Base-by-base conservation (phyloP, 2,888 invertebrate species). In the Agrochola litura region DNA sequence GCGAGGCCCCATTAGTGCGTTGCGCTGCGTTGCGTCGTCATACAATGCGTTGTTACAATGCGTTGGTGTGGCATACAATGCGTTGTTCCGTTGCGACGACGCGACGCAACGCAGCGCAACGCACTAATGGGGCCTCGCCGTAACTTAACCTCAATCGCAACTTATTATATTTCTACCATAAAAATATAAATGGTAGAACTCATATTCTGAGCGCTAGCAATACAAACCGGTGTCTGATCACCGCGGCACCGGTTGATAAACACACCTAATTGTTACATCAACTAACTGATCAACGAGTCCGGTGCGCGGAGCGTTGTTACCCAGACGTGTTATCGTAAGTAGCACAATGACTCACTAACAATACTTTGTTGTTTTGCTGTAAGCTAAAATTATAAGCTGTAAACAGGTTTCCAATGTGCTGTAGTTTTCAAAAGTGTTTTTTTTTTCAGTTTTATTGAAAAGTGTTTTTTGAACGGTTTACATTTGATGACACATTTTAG, bases 241-340 rank as follows among this genome's bases (percentile, higher is more conserved):
- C 82, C 77, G 82, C 71, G 60, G 37, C 37, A 37, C 83, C 78
- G 82, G 85, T 74, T 63, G 61, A 66, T 83, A 85, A 83, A 85
- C 81, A 60, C n/a, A 52, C 52, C 8, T 52, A 64, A 71, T 46
- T 56, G 54, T n/a, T 10, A 64, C 58, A 49, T 64, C 25, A 74
- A 37, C 37, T 4, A 74, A 37, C 37, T 4, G 43, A 60, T 74
- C 37, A 49, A 54, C n/a, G 66, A 72, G 82, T 60, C 41, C 72
- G 46, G 65, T 37, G 61, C 46, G 52, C 52, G 52, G n/a, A 63
- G 65, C 65, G 71, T 49, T 41, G 5, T 2, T 10, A n/a, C 0
- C 9, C n/a, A 54, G 69, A 66, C 85, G 72, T 70, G 58, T 66
- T 67, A 1, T 37, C 8, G 81, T 81, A 72, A 81, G 81, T 83